A percentile compares a stretch with the other conserved stretches of the same genome.
Evolutionary conservation across 2,113 vertebrate species (phyloP).

Genomic region (Burhinus oedicnemus): DNA sequence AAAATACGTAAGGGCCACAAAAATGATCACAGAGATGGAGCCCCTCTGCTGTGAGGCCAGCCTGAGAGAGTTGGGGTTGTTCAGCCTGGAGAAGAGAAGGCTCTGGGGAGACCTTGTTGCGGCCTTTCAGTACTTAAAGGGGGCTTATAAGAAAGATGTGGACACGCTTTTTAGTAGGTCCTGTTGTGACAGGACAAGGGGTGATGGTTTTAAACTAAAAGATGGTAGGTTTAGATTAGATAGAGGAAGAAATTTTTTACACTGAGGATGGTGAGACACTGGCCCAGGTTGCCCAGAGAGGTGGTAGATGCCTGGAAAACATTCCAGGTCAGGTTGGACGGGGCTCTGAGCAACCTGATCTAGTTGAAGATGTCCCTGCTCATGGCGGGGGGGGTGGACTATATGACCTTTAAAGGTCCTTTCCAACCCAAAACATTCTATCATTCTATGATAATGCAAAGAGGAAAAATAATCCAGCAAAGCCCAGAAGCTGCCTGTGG

Average conservation of each 20-base stretch:
- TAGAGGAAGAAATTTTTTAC: fast-evolving
- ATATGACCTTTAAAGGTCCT: fast-evolving
- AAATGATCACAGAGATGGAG: fast-evolving
- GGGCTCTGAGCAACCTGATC: fast-evolving
- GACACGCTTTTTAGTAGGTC: no score
- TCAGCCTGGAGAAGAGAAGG: neutral
- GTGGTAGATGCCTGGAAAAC: neutral
- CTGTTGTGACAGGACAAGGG: neutral
- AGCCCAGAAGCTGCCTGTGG: neutral
- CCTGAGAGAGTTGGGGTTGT: fast-evolving
- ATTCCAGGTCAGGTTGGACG: fast-evolving
- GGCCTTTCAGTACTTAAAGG: fast-evolving
- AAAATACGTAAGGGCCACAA: neutral
- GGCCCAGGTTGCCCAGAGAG: no score
- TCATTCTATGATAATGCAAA: fast-evolving
- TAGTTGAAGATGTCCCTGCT: fast-evolving
- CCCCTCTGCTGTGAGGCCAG: neutral
- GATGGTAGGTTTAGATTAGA: neutral
- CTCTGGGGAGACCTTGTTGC: neutral
- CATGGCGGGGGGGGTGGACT: fast-evolving
- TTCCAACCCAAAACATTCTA: fast-evolving
- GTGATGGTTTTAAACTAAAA: neutral
- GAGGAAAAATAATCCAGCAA: neutral
- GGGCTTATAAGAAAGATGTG: neutral
- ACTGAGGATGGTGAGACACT: neutral